Base-by-base conservation (phyloP, 1,140 invertebrate species). In the Cyrtorhinus lividipennis region DNA sequence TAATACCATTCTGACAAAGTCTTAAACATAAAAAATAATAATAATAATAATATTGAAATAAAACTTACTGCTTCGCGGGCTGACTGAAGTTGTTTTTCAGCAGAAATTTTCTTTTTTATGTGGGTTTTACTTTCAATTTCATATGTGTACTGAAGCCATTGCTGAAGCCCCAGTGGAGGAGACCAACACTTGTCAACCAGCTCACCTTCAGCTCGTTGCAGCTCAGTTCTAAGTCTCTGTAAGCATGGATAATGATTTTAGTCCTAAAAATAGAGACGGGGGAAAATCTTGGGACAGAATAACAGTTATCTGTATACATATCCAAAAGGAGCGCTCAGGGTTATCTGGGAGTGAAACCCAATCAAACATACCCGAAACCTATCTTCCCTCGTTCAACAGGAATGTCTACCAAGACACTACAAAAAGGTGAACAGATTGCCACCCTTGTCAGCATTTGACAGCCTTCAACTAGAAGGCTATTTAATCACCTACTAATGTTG, bases 101-200 rank as follows among this genome's bases (percentile, higher is more conserved):
- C 92, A 23, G 79, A 76, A 60, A 84, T 75, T 70, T 90, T 90
- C 74, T 95, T 95, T 64, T 86, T 85, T 64, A 87, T 81, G 73
- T 93, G 94, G 44, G 86, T 76, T 68, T 88, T 86, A 72, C 90
- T 88, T 76, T 97, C 93, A 62, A 95, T 80, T 77, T 97, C 93
- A 74, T 96, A 89, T 0, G 92, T 96, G 15, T 95, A 76, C 72
- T 96, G 92, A 13, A 97, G 75, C 92, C 92, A 97, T 65, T 90
- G 84, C 70, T 95, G 92, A 5, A 96, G 77, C n/a, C 87, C 88
- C 23, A 81, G 75, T 1, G 92, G 91, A 1, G 90, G 87, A 10
- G 86, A 82, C 88, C 85, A 93, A 71, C 86, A 90, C 59, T 87
- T 80, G 71, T 91, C 87, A 69, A 92, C 88, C 23, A 95, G 75